Evolutionary conservation across 2,113 vertebrate genomes (phyloP).

Genomic region (Halichoeres trimaculatus): DNA sequence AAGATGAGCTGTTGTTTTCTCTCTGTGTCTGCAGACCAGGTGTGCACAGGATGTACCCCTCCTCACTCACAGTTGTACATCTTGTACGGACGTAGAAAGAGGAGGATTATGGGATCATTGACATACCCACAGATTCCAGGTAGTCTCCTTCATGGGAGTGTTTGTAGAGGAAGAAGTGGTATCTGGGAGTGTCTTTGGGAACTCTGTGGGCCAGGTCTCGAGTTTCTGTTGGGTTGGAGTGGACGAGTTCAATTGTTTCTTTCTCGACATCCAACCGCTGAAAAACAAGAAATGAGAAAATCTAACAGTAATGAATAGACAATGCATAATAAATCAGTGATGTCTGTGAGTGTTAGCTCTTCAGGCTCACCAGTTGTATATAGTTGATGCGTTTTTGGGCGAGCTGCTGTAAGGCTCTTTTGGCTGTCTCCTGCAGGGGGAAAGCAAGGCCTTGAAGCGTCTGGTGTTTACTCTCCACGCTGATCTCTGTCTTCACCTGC

Average conservation of each 20-base stretch:
- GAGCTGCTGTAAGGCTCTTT: conserved; percentile 89
- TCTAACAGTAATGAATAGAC: no score
- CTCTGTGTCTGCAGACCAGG: background rate
- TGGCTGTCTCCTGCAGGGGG: conserved; percentile 90
- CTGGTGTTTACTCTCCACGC: conserved; percentile 95
- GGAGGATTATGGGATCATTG: conserved; percentile 9
- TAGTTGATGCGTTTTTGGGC: conserved; percentile 92
- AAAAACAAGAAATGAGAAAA: background rate
- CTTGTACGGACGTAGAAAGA: background rate
- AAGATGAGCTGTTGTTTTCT: background rate
- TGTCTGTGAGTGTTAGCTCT: background rate
- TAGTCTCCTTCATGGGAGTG: conserved; percentile 94
- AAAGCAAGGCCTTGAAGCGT: conserved; percentile 95
- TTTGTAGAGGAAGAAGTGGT: conserved; percentile 98
- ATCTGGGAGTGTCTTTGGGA: conserved; percentile 92
- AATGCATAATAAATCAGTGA: background rate
- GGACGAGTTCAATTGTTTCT: conserved; percentile 95
- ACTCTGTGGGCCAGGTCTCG: conserved; percentile 89
- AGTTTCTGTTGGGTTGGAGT: conserved; percentile 90
- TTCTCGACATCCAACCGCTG: conserved; percentile 93
- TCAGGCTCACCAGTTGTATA: conserved; percentile 91
- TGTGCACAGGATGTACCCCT: background rate
- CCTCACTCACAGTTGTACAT: background rate
- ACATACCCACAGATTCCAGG: conserved; percentile 93
- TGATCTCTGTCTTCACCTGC: conserved; percentile 95